phyloP scores from a whole-genome alignment of 2,797 vertebrate genomes.

The Limosa lapponica region DNA sequence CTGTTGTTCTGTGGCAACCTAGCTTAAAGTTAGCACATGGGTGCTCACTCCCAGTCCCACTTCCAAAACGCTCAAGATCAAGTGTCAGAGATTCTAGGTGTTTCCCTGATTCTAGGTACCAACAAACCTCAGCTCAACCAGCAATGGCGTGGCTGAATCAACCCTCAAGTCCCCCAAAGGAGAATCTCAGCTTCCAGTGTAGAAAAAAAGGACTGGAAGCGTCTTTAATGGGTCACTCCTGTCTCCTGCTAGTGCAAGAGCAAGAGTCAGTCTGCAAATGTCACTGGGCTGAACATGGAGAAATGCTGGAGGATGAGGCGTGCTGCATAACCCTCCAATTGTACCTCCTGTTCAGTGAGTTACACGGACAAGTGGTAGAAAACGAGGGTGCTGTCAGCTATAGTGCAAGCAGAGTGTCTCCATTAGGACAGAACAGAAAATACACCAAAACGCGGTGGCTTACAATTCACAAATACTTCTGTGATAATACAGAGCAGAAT shows the following conservation, averaged over 20 bases:
- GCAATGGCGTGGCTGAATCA: not conserved
- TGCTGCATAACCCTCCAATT: not conserved
- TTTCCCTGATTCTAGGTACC: not conserved
- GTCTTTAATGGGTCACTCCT: not conserved
- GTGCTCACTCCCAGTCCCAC: not conserved
- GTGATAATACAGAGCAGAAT: not conserved
- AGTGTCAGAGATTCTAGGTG: not conserved
- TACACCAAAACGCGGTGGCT: not conserved
- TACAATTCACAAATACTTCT: not conserved
- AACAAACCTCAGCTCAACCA: not conserved
- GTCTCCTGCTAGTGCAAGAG: not conserved
- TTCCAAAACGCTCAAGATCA: not conserved
- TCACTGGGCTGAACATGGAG: not conserved
- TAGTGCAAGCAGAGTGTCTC: not conserved
- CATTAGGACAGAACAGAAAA: not conserved
- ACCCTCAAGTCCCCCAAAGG: not conserved
- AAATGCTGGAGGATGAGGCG: not conserved
- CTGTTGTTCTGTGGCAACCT: not conserved
- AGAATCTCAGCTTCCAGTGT: not conserved
- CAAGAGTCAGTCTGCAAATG: not conserved
- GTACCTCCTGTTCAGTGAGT: not conserved
- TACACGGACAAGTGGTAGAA: not conserved
- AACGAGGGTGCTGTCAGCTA: not conserved
- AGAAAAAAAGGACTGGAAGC: not conserved
- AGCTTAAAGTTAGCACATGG: rapidly evolving